A percentile compares a stretch with the other conserved stretches of the same genome.
Conservation (phyloP, 2,888 invertebrate genomes). For the Neocrepidodera transversa region DNA sequence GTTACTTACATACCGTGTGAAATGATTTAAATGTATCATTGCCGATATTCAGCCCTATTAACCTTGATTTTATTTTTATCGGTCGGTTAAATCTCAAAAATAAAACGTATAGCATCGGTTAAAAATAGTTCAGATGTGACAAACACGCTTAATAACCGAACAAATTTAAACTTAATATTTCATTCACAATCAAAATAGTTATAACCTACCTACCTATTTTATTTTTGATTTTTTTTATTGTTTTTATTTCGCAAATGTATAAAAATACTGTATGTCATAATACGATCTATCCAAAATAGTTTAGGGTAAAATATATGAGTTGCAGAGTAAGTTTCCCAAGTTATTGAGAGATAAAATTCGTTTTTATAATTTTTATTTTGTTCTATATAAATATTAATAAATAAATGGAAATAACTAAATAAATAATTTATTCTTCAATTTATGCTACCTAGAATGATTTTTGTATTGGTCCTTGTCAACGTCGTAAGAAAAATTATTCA, state of each 20-base stretch:
- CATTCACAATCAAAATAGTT: constrained; percentile 11
- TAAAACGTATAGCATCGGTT: background rate
- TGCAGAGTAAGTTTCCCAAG: too few species aligned
- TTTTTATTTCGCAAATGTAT: background rate
- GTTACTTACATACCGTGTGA: too few species aligned
- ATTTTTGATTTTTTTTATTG: constrained; percentile 1
- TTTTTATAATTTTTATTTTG: too few species aligned
- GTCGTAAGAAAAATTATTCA: constrained; percentile 2
- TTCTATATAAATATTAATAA: background rate
- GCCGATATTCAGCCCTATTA: constrained; percentile 6
- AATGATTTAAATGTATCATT: background rate
- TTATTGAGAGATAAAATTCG: too few species aligned
- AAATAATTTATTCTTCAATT: background rate
- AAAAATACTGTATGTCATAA: too few species aligned
- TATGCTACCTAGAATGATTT: constrained; percentile 1
- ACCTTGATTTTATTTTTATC: constrained; percentile 18
- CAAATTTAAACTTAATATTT: constrained; percentile 11
- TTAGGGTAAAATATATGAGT: too few species aligned
- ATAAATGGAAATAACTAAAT: background rate
- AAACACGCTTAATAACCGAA: constrained; percentile 11
- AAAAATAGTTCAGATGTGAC: constrained; percentile 16
- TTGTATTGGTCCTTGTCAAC: background rate
- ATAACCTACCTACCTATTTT: background rate
- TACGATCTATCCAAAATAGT: too few species aligned
- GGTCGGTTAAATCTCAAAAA: background rate